A percentile compares a stretch with the other conserved stretches of the same genome.
phyloP scores from a whole-genome alignment of 2,113 vertebrate genomes.

The Ahaetulla prasina region DNA sequence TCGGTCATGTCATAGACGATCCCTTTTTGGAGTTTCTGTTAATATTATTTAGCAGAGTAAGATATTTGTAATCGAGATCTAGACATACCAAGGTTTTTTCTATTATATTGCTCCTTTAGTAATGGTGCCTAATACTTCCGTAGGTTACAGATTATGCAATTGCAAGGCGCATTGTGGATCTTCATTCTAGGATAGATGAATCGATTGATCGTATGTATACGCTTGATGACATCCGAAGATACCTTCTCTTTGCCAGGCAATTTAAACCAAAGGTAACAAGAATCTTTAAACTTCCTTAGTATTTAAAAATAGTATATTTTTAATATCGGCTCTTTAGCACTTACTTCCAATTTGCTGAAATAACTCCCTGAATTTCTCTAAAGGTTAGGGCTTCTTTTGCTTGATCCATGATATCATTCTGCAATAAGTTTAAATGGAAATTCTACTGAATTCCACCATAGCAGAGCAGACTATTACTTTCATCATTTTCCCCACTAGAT shows the following conservation, averaged over 20 bases:
- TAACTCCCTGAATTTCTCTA: not conserved
- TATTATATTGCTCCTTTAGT: not conserved
- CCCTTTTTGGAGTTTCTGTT: not conserved
- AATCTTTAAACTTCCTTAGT: not conserved
- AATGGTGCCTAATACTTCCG: not conserved
- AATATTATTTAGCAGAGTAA: not conserved
- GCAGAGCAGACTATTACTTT: not conserved
- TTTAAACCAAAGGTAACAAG: conserved; percentile 93
- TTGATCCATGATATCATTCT: not conserved
- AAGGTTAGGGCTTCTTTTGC: not conserved
- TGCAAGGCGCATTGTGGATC: conserved; percentile 93
- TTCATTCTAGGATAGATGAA: conserved; percentile 90
- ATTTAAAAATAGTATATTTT: not conserved
- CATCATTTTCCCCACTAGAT: conserved; percentile 72
- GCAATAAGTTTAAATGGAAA: not conserved
- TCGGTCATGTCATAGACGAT: not conserved
- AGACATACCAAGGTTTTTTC: not conserved
- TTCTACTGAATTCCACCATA: not conserved
- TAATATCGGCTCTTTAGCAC: not conserved
- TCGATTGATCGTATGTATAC: conserved; percentile 91
- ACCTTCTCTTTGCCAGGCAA: conserved; percentile 93
- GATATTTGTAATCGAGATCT: not conserved
- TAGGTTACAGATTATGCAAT: conserved; percentile 98
- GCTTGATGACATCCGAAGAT: conserved; percentile 93
- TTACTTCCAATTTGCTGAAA: not conserved